phyloP scores from a whole-genome alignment of 2,113 vertebrate genomes.

The Terrapene triunguis region DNA sequence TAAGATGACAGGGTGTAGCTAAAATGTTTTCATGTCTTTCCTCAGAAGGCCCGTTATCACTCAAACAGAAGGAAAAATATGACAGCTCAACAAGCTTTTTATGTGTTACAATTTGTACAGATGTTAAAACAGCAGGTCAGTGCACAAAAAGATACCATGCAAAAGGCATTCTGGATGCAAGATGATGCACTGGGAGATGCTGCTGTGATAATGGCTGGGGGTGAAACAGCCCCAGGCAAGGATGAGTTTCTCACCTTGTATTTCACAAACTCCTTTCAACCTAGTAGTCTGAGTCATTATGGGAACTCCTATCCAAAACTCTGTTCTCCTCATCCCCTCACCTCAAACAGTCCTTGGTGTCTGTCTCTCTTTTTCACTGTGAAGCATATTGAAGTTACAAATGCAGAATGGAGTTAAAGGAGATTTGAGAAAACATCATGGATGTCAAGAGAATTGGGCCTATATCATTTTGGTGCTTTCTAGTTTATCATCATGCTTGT shows the following conservation, averaged over 20 bases:
- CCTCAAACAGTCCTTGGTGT: accelerated
- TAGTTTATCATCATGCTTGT: not conserved
- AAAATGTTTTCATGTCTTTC: not conserved
- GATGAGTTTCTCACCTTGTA: not conserved
- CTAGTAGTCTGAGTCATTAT: accelerated
- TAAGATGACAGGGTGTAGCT: not conserved
- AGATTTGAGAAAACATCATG: not conserved
- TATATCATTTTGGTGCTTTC: not conserved
- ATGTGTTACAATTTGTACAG: not conserved
- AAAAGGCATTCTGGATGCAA: not conserved
- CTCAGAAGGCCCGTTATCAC: not conserved
- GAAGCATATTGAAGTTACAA: not conserved
- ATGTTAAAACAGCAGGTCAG: not conserved
- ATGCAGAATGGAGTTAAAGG: not conserved
- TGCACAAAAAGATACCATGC: not conserved
- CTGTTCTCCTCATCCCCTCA: not conserved
- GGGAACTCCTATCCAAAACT: not conserved
- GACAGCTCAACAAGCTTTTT: conserved; percentile 6
- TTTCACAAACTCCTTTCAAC: not conserved
- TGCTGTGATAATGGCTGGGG: accelerated
- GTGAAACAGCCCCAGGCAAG: not conserved
- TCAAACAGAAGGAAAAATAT: not conserved
- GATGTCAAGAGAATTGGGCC: not conserved
- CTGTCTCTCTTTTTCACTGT: not conserved
- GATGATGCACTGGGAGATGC: not conserved